Base-by-base conservation (phyloP, 2,888 invertebrate species). In the Fragum sueziense region DNA sequence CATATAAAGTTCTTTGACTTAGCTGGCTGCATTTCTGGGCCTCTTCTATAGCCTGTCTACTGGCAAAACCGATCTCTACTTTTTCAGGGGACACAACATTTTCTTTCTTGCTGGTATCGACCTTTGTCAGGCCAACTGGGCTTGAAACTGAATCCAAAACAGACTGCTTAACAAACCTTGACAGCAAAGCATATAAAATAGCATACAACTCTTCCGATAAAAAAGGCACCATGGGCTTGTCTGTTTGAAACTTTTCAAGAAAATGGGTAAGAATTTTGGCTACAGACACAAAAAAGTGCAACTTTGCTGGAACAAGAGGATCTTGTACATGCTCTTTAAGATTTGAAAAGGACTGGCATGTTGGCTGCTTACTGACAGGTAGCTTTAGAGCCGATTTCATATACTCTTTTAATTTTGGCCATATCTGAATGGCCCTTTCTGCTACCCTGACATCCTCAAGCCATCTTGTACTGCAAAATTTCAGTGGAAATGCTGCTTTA, bases 401-500 rank as follows among this genome's bases (percentile, higher is more conserved):
- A 65, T 82, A 82, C 47, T 34, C 68, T 59, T 79, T 31, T 11
- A 84, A 22, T 51, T 17, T 25, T 31, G 61, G 67, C 65, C 70
- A 79, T 20, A 84, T 67, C n/a, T 54, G 25, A n/a, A 82, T 25
- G 25, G 76, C 70, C 41, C 76, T 59, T 37, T 79, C 61, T 25
- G 54, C 76, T 33, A 77, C 80, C 25, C 62, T 74, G 6, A 80
- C 65, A 78, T 82, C 82, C 52, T 80, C 82, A 11, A 83, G 61
- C 73, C 82, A 80, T 51, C 80, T 29, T 37, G 76, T 82, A 47
- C 31, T 27, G 25, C 65, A 68, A 61, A 68, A 70, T 74, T 90
- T 89, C 31, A 86, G 37, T 25, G 89, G 88, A 70, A 69, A 75
- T 33, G 57, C 37, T 33, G 59, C 70, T 34, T 59, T 59, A 59